These are phyloP conservation scores for Pegoplata infirma DNA, from an alignment of 2,888 invertebrate genomes.

Conservation along the genomic window DNA sequence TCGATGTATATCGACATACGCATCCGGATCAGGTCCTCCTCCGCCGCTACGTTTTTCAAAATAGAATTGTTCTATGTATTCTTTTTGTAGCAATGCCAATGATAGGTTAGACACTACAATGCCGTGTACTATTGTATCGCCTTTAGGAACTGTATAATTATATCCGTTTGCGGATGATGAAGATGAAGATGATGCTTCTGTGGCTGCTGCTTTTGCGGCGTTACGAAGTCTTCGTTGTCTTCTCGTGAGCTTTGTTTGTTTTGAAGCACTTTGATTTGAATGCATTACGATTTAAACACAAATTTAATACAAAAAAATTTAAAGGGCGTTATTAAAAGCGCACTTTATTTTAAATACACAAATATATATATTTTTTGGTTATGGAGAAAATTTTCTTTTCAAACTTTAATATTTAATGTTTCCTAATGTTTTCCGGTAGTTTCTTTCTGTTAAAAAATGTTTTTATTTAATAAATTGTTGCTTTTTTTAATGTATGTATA, in stretches of 20 bases:
- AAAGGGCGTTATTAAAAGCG: constrained; percentile 46
- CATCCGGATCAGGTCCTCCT: constrained; percentile 68
- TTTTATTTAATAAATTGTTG: neutral
- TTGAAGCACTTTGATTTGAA: constrained; percentile 70
- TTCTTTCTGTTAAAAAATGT: neutral
- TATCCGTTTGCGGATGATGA: constrained; percentile 38
- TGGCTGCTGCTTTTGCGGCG: constrained; percentile 48
- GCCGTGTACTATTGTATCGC: constrained; percentile 48
- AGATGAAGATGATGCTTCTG: constrained; percentile 32
- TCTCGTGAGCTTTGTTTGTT: constrained; percentile 68
- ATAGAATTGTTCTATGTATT: constrained; percentile 73
- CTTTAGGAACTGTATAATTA: constrained; percentile 45
- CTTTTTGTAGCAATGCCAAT: constrained; percentile 71
- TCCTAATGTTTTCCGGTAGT: neutral
- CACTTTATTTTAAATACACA: constrained; percentile 13
- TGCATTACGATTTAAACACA: constrained; percentile 70
- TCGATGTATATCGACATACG: constrained; percentile 40
- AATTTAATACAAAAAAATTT: constrained; percentile 42
- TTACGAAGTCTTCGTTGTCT: constrained; percentile 60
- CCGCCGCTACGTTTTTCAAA: constrained; percentile 75
- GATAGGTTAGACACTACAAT: constrained; percentile 62
- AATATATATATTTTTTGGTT: too few species aligned
- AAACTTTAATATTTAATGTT: too few species aligned
- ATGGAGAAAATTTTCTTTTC: too few species aligned
- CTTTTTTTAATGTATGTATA: neutral